Base-by-base conservation (phyloP, 2,888 invertebrate genomes). In the Limnephilus auricula region DNA sequence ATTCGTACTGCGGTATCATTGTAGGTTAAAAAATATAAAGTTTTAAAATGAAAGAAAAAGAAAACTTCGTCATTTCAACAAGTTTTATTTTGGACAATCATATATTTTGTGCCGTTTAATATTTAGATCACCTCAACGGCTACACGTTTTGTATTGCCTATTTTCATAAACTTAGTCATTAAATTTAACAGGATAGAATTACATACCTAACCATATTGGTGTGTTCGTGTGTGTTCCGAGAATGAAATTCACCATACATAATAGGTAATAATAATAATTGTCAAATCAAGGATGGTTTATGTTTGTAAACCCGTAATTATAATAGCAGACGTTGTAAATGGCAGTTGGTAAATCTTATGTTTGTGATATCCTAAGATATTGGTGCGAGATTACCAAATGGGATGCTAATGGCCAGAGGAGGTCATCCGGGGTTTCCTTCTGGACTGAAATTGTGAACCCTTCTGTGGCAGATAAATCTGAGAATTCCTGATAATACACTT, bases 401-500 rank as follows among this genome's bases (percentile, higher is more conserved):
- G 84, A 84, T 45, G 87, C 50, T 87, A 87, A 87, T 87, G 65
- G 84, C 34, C 84, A n/a, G 15, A 37, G 84, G 30, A 84, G 84
- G 84, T 84, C 84, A 84, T 84, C 84, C 84, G 84, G 84, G 84
- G 84, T 84, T 25, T 84, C 40, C 84, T 84, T 25, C 37, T 37
- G 84, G 34, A 37, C 34, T 37, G 37, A 37, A 40, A 40, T 84
- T 84, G 89, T 89, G 89, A 82, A 89, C 89, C 85, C 79, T 40
- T 78, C 79, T 37, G 90, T 86, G 83, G 45, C 78, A 90, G 90
- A 90, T 85, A 83, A 40, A 90, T 40, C 86, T 40, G 85, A 65
- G 90, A 82, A 90, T 90, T 90, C 90, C 79, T 86, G 90, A 85
- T 90, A 90, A 84, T 90, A 86, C 85, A 90, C 83, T 79, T 90